A percentile compares a stretch with the other conserved stretches of the same genome.
These are phyloP conservation scores for Melolontha melolontha DNA, from an alignment of 2,888 invertebrate species.

Conservation along the genomic window DNA sequence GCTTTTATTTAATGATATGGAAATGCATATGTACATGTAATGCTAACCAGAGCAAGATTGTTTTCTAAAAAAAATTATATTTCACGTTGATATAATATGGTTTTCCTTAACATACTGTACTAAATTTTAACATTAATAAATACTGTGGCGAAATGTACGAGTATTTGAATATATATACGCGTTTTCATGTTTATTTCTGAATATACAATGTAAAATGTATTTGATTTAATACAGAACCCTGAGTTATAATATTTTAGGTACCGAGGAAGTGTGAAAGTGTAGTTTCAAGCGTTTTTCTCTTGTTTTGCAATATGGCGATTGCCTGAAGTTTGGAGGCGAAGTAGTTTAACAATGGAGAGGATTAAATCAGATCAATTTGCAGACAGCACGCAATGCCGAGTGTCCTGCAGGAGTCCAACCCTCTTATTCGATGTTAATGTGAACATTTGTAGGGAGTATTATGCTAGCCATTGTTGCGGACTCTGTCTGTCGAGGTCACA, in stretches of 20 bases:
- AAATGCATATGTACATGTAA: too few species aligned
- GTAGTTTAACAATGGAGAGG: conserved; percentile 50
- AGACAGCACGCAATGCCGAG: conserved; percentile 50
- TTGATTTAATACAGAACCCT: conserved; percentile 6
- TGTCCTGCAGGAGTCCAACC: conserved; percentile 53
- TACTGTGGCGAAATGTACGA: too few species aligned
- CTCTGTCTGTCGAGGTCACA: conserved; percentile 54
- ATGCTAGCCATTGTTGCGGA: conserved; percentile 56
- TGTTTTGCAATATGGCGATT: conserved; percentile 14
- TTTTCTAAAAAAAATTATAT: too few species aligned
- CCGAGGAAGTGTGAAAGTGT: conserved; percentile 12
- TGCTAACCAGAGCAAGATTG: too few species aligned
- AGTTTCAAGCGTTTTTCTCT: conserved; percentile 28
- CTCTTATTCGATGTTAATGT: conserved; percentile 54
- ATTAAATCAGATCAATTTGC: conserved; percentile 53
- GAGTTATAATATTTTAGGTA: background rate
- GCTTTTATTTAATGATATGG: too few species aligned
- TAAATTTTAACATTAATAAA: too few species aligned
- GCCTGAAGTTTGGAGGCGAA: conserved; percentile 15
- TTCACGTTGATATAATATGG: too few species aligned
- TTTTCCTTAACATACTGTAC: too few species aligned
- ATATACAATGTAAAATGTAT: background rate
- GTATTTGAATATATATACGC: too few species aligned
- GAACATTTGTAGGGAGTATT: conserved; percentile 59
- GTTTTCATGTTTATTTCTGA: background rate